A percentile compares a stretch with the other conserved stretches of the same genome.
phyloP scores from a whole-genome alignment of 2,888 invertebrate species.

The Allacma fusca region DNA sequence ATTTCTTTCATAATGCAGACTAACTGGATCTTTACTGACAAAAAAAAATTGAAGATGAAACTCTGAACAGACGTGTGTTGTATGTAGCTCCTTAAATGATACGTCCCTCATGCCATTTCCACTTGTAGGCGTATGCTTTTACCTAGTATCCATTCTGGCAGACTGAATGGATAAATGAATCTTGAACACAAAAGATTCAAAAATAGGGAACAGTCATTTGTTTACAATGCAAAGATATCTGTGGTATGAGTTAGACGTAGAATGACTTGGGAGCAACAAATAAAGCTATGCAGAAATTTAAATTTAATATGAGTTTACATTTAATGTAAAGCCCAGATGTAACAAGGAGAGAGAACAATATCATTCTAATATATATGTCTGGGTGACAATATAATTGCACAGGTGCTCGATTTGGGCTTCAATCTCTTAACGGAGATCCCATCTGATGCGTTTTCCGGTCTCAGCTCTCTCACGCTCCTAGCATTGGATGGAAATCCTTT shows the following conservation, averaged over 20 bases:
- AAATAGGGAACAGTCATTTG: too few species aligned
- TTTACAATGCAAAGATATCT: too few species aligned
- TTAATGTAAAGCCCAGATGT: not conserved
- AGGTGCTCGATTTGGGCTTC: constrained; percentile 90
- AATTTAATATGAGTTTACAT: not conserved
- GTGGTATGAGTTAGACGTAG: too few species aligned
- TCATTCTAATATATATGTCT: not conserved
- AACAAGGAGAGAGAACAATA: not conserved
- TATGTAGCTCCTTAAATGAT: not conserved
- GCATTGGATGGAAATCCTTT: constrained; percentile 92
- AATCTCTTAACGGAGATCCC: constrained; percentile 86
- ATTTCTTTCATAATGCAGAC: constrained; percentile 12
- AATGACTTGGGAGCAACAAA: too few species aligned
- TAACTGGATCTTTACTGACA: constrained; percentile 16
- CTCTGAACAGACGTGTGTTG: not conserved
- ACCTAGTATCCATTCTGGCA: too few species aligned
- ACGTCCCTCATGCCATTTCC: too few species aligned
- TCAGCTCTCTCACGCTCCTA: constrained; percentile 83
- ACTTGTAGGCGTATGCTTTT: too few species aligned
- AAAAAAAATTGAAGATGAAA: not conserved
- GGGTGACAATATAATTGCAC: constrained; percentile 35
- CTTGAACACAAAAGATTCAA: too few species aligned
- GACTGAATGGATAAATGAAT: too few species aligned
- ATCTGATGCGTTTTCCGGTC: constrained; percentile 78
- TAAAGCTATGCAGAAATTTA: too few species aligned